phyloP scores from a whole-genome alignment of 2,113 vertebrate genomes.

The Urocynchramus pylzowi region DNA sequence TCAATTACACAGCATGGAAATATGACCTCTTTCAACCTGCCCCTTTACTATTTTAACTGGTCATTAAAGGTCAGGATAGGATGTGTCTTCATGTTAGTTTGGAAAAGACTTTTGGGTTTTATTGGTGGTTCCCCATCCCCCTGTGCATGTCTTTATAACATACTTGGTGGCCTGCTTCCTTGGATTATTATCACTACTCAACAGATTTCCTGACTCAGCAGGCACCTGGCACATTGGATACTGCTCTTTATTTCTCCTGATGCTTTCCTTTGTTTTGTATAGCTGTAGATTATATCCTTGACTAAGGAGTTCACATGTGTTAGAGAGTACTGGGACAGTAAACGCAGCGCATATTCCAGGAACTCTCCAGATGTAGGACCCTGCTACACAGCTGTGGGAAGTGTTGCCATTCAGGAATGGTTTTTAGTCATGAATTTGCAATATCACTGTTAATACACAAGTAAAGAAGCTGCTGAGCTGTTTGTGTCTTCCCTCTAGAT shows the following conservation, averaged over 20 bases:
- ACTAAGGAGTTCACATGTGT: background rate
- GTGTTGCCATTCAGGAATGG: background rate
- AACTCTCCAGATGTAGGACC: background rate
- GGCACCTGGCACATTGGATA: background rate
- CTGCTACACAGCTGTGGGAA: background rate
- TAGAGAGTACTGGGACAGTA: background rate
- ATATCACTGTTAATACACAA: background rate
- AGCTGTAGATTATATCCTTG: background rate
- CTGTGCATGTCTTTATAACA: no score
- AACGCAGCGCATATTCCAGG: background rate
- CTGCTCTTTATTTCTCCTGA: background rate
- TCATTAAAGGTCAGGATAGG: background rate
- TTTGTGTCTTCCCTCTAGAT: background rate
- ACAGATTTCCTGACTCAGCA: background rate
- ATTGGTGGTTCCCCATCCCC: background rate
- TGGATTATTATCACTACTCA: background rate
- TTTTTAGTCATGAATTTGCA: background rate
- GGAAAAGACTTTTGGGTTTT: background rate
- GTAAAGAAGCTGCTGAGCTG: background rate
- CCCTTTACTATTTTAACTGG: background rate
- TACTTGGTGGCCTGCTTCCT: background rate
- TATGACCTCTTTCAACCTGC: background rate
- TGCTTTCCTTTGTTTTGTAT: background rate
- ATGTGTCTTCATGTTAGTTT: accelerated
- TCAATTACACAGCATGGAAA: background rate